Evolutionary conservation across 2,797 vertebrate species (phyloP).

Genomic region (Thripadectes ignobilis): DNA sequence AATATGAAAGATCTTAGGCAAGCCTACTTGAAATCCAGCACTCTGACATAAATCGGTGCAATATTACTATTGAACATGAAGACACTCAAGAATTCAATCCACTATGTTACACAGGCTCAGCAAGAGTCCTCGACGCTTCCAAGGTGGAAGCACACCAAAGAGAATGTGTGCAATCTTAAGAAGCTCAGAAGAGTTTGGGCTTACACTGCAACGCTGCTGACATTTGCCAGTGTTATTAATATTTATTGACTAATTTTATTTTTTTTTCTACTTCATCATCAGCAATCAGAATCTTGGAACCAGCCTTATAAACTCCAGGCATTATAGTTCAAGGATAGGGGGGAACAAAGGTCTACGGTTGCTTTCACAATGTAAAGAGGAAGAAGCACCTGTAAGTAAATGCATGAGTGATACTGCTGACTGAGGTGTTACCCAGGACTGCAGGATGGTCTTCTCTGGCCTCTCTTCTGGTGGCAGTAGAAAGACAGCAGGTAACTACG

Average conservation of each 20-base stretch:
- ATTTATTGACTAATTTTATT: background rate
- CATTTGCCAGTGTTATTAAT: background rate
- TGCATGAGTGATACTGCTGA: background rate
- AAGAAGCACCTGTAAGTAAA: background rate
- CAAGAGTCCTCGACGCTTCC: background rate
- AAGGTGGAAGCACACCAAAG: background rate
- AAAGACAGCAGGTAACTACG: background rate
- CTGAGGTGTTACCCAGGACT: background rate
- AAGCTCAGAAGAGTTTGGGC: background rate
- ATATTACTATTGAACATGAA: background rate
- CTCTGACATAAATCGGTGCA: background rate
- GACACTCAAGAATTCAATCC: background rate
- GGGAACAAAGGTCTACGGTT: background rate
- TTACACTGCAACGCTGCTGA: background rate
- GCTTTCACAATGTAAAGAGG: background rate
- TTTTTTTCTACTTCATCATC: background rate
- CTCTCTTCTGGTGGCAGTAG: background rate
- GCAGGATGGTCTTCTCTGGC: background rate
- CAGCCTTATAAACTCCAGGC: background rate
- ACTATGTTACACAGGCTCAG: background rate
- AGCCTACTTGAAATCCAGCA: background rate
- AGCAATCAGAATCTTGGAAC: background rate
- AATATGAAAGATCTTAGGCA: background rate
- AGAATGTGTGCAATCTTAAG: accelerated
- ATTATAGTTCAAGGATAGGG: background rate